phyloP scores from a whole-genome alignment of 2,888 invertebrate species.

The Galeruca laticollis region DNA sequence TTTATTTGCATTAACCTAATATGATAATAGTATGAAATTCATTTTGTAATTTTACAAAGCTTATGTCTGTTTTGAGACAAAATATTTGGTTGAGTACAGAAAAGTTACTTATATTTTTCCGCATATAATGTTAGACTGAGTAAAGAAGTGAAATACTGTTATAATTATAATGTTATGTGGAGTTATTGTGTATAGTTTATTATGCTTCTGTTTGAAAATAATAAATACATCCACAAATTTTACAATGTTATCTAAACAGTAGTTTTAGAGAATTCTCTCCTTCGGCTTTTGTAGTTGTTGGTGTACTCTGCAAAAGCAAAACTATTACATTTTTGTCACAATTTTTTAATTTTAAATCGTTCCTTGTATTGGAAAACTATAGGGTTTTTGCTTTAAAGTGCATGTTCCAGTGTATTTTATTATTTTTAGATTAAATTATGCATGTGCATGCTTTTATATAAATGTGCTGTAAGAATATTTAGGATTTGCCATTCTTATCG shows the following conservation, averaged over 20 bases:
- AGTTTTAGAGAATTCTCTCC: conserved; percentile 37
- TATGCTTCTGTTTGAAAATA: too few species aligned
- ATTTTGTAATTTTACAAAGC: not conserved
- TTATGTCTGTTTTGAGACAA: not conserved
- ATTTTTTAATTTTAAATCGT: conserved; percentile 29
- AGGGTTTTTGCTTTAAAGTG: conserved; percentile 42
- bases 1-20: not conserved
- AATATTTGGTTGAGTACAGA: not conserved
- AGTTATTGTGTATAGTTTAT: too few species aligned
- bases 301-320: conserved; percentile 44
- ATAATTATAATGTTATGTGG: too few species aligned
- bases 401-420: conserved; percentile 40
- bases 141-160: not conserved
- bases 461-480: conserved; percentile 37
- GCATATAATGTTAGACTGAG: not conserved
- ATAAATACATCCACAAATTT: not conserved
- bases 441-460: conserved; percentile 51
- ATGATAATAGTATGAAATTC: not conserved
- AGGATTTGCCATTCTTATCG: conserved; percentile 28
- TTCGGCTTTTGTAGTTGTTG: conserved; percentile 41
- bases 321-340: conserved; percentile 30
- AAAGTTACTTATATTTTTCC: not conserved
- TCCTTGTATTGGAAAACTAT: conserved; percentile 27
- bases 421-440: conserved; percentile 40
- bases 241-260: not conserved